Base-by-base conservation (phyloP, 2,113 vertebrate species). In the Lota lota region DNA sequence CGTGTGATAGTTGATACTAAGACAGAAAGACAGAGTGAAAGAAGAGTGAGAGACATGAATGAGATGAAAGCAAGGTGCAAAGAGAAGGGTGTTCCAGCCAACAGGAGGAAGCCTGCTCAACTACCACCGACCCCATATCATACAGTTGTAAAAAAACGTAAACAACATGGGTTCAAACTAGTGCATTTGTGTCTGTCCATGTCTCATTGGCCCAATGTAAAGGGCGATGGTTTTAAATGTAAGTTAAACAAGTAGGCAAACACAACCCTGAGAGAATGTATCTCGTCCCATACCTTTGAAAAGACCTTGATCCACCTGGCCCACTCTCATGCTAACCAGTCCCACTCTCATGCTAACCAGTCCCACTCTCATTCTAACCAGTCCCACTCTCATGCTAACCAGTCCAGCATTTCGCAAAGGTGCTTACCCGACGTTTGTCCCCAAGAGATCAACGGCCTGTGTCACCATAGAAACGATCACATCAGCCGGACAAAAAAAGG, bases 371-470 rank as follows among this genome's bases (percentile, higher is more conserved):
- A n/a, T n/a, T n/a, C n/a, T n/a, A n/a, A n/a, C n/a, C n/a, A n/a
- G n/a, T n/a, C n/a, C n/a, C n/a, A n/a, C n/a, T n/a, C n/a, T n/a
- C n/a, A n/a, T n/a, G 79, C 79, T 79, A 70, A 82, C 59, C 73
- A 78, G 70, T 77, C 77, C 73, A 81, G 73, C 74, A 70, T 56
- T 81, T 79, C 78, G 82, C 70, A 81, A 87, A 89, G 77, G 79
- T 88, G 85, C 85, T 84, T 87, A 89, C 77, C 74, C 83, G 82
- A 84, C 82, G 79, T 82, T 79, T 85, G 74, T 63, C 77, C 68
- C 64, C 58, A 67, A 69, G 66, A 74, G 83, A 87, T 88, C 88
- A 73, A 85, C 84, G 72, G 65, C 67, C 54, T 40, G 57, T 69
- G 76, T 83, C 67, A 79, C 81, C 81, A 80, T 75, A 79, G 79